Base-by-base conservation (phyloP, 2,113 vertebrate genomes). In the Aramus guarauna region DNA sequence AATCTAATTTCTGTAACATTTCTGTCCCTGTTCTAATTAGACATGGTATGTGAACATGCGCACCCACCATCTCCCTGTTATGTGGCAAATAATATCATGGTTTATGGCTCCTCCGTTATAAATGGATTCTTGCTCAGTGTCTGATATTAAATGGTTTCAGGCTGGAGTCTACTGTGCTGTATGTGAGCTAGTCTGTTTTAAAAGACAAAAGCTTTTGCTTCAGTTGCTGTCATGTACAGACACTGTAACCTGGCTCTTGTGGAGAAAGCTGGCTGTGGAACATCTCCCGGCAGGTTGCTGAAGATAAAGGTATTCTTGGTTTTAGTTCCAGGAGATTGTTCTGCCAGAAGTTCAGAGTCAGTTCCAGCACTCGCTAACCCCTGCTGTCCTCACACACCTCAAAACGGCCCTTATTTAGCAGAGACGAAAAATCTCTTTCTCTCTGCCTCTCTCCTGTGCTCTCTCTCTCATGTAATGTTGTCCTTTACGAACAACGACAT, bases 311-410 rank as follows among this genome's bases (percentile, higher is more conserved):
- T 71, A 94, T 94, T 87, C 88, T 82, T 94, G 95, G 76, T 36
- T 97, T 97, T 85, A 96, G 92, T 97, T 96, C 86, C 95, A 94
- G 94, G 80, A 94, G 80, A 95, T 91, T 94, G 69, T 97, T 96
- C 96, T 94, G 91, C 94, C 94, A 87, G 76, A 94, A 97, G 97
- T 95, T 97, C 96, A 97, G 95, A 96, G 96, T 95, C 88, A 97
- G 76, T 97, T 94, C 94, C 92, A 96, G 92, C 92, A 82, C 88
- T 97, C 5, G 3, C 94, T 95, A 88, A 94, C 86, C 94, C 95
- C 96, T 59, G 80, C 94, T 95, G 88, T 96, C 94, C 97, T 95
- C 95, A 93, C 73, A 96, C 92, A 93, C 88, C 92, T 97, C 91
- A 64, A 36, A 91, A 86, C 1, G 18, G 68, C 76, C 92, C 76